A percentile compares a stretch with the other conserved stretches of the same genome.
phyloP scores from a whole-genome alignment of 2,888 invertebrate genomes.

The Melanophora roralis region DNA sequence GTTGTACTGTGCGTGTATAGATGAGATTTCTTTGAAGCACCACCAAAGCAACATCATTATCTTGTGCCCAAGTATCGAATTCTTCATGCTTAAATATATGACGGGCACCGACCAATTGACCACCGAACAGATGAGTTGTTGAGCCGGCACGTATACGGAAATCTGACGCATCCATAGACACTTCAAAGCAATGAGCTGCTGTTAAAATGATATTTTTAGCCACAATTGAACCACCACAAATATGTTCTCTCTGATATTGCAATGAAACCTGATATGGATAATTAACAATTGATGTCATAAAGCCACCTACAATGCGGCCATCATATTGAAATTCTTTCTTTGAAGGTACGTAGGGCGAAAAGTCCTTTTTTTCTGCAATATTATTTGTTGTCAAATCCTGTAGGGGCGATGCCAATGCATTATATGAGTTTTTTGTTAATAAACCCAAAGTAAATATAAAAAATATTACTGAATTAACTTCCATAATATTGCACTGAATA shows the following conservation, averaged over 20 bases:
- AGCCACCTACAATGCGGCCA: slow-evolving; percentile 65
- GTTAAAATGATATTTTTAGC: slow-evolving; percentile 60
- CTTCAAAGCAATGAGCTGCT: slow-evolving; percentile 66
- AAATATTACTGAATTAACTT: background rate
- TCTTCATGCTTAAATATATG: slow-evolving; percentile 67
- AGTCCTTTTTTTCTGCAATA: background rate
- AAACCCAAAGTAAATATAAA: slow-evolving; percentile 25
- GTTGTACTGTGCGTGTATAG: slow-evolving; percentile 65
- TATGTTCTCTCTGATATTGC: slow-evolving; percentile 57
- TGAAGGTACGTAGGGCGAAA: background rate
- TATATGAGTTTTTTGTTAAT: slow-evolving; percentile 10
- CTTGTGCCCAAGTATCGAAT: slow-evolving; percentile 66
- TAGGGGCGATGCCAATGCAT: slow-evolving; percentile 10
- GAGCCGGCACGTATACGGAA: slow-evolving; percentile 69
- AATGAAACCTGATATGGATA: slow-evolving; percentile 64
- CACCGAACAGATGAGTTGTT: slow-evolving; percentile 67
- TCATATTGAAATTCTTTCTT: slow-evolving; percentile 47
- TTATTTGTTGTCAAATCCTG: slow-evolving; percentile 16
- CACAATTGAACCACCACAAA: slow-evolving; percentile 65
- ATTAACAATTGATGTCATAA: slow-evolving; percentile 55
- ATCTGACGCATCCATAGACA: slow-evolving; percentile 61
- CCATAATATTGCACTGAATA: slow-evolving; percentile 19
- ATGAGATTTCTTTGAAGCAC: slow-evolving; percentile 66
- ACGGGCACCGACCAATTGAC: slow-evolving; percentile 66
- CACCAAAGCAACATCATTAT: slow-evolving; percentile 71